Evolutionary conservation across 2,113 vertebrate species (phyloP).

Genomic region (Speoplatyrhinus poulsoni): DNA sequence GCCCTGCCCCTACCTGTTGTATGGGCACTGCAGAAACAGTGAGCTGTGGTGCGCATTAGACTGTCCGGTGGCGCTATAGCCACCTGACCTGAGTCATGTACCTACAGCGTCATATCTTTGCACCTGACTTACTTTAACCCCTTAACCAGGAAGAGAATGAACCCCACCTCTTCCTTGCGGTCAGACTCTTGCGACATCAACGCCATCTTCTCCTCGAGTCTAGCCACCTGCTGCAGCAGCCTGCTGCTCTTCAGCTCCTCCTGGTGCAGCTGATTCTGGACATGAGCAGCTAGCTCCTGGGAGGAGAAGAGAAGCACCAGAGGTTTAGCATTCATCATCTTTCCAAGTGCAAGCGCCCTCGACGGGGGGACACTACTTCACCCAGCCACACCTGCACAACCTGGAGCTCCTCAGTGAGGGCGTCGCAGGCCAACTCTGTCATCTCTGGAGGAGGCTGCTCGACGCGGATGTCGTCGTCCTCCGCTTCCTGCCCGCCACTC

Average conservation of each 20-base stretch:
- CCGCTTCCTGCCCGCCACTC: slow-evolving; percentile 36
- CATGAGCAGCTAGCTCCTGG: slow-evolving; percentile 82
- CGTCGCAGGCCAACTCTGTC: slow-evolving; percentile 85
- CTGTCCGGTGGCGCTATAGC: no score
- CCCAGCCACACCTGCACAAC: slow-evolving; percentile 80
- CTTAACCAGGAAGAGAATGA: neutral
- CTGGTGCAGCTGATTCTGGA: slow-evolving; percentile 85
- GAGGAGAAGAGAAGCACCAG: neutral
- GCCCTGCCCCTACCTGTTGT: no score
- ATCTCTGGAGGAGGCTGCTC: slow-evolving; percentile 86
- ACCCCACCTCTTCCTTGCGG: slow-evolving; percentile 63
- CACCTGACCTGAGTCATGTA: no score
- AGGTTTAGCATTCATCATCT: neutral
- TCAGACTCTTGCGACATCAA: slow-evolving; percentile 76
- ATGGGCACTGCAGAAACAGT: no score
- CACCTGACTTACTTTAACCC: neutral
- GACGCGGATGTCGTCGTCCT: slow-evolving; percentile 77
- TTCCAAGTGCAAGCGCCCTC: neutral
- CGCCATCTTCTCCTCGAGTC: slow-evolving; percentile 84
- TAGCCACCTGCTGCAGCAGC: slow-evolving; percentile 85
- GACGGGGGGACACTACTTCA: no score
- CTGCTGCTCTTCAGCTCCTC: slow-evolving; percentile 87
- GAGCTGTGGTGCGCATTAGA: no score
- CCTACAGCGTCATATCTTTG: no score
- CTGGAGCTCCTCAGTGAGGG: slow-evolving; percentile 86